These are phyloP conservation scores for Galago senegalensis DNA, from an alignment of 2,797 vertebrate genomes.

Conservation along the genomic window DNA sequence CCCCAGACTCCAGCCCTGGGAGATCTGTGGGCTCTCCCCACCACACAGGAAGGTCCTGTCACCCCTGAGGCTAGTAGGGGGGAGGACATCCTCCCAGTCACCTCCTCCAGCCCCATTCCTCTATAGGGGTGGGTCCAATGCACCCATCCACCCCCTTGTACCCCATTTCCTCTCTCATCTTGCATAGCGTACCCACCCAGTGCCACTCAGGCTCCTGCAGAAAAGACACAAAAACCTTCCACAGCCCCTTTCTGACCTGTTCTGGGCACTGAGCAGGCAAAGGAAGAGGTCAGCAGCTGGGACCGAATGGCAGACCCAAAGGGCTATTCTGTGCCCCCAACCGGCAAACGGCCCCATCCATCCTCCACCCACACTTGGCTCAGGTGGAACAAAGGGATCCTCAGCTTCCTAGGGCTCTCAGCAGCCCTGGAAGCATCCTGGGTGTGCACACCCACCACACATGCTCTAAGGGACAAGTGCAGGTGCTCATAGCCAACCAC, in stretches of 20 bases:
- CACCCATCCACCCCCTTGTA: not conserved
- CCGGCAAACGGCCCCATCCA: too few relatives aligned
- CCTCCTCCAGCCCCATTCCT: not conserved
- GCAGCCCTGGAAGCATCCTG: not conserved
- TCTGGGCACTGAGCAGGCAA: not conserved
- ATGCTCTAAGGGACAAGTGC: rapidly evolving
- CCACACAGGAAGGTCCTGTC: not conserved
- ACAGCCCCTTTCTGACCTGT: not conserved
- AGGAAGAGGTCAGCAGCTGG: not conserved
- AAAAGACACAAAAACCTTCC: not conserved
- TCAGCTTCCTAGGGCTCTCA: not conserved
- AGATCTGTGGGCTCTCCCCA: rapidly evolving
- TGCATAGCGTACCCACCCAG: rapidly evolving
- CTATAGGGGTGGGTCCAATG: not conserved
- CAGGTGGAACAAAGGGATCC: not conserved
- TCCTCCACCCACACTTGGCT: too few relatives aligned
- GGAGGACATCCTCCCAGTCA: not conserved
- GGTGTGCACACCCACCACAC: not conserved
- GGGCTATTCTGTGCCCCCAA: rapidly evolving
- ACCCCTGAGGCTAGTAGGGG: not conserved
- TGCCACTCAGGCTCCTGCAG: rapidly evolving
- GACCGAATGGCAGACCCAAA: not conserved
- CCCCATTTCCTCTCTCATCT: not conserved
- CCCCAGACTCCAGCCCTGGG: not conserved
- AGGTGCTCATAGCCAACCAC: not conserved